Evolutionary conservation across 2,888 invertebrate species (phyloP).

Genomic region (Eurytoma californica): DNA sequence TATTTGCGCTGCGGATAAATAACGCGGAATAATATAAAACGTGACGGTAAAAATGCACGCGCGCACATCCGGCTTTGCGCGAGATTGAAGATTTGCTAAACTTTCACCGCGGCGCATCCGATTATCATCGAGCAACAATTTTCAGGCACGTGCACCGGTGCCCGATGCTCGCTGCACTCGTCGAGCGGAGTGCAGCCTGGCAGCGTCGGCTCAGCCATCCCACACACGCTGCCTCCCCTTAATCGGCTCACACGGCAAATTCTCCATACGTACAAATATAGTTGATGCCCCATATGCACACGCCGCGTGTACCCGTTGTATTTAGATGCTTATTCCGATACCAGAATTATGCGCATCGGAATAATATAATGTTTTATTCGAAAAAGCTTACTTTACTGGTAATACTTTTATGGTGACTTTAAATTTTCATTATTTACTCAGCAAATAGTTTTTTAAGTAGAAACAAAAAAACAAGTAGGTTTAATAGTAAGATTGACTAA

Average conservation of each 20-base stretch:
- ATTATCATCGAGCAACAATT: slow-evolving; percentile 24
- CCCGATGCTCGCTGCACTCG: not conserved
- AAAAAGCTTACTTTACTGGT: too few relatives aligned
- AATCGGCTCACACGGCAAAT: slow-evolving; percentile 39
- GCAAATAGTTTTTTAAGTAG: too few relatives aligned
- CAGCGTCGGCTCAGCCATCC: slow-evolving; percentile 4
- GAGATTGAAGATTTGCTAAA: slow-evolving; percentile 38
- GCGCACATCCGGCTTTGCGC: not conserved
- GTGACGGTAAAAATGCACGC: slow-evolving; percentile 33
- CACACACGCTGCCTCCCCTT: slow-evolving; percentile 25
- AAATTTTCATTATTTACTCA: too few relatives aligned
- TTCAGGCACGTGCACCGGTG: not conserved
- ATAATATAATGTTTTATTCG: not conserved
- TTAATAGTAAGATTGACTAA: too few relatives aligned
- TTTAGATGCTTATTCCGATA: slow-evolving; percentile 32
- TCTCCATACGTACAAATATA: slow-evolving; percentile 18
- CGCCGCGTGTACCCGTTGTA: not conserved
- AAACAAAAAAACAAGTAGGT: too few relatives aligned
- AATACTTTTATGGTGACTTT: too few relatives aligned
- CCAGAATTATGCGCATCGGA: slow-evolving; percentile 10
- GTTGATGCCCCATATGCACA: not conserved
- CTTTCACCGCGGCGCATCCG: slow-evolving; percentile 38
- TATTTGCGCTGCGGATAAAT: not conserved
- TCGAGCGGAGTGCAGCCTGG: not conserved
- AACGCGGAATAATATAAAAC: slow-evolving; percentile 37